Percentiles rank a stretch among this genome's conserved stretches.
Conservation (phyloP, 2,797 vertebrate species). For the Pampus argenteus region DNA sequence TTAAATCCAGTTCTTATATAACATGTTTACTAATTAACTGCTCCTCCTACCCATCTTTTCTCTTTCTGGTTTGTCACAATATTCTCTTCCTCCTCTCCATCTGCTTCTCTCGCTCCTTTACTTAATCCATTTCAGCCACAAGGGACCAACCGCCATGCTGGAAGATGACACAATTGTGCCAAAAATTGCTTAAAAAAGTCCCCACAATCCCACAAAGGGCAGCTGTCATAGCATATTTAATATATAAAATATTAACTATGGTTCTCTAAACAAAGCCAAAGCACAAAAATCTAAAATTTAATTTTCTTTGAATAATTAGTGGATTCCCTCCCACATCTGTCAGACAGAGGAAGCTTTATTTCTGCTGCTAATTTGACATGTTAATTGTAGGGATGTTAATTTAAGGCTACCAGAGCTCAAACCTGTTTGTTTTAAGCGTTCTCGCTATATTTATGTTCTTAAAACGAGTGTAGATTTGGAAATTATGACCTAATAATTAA, state of each 20-base stretch:
- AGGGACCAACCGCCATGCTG: not conserved
- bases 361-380: not conserved
- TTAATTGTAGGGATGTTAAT: no score
- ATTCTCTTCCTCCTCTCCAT: slow-evolving; percentile 5
- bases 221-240: not conserved
- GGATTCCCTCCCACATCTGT: not conserved
- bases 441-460: no score
- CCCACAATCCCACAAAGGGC: not conserved
- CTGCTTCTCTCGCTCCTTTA: slow-evolving; percentile 1
- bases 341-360: no score
- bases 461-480: slow-evolving; percentile 13
- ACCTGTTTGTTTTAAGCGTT: no score
- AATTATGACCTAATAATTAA: slow-evolving; percentile 1
- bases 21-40: not conserved
- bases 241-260: not conserved
- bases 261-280: not conserved
- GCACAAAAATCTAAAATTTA: not conserved
- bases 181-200: slow-evolving; percentile 10
- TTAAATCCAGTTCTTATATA: not conserved
- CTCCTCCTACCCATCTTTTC: not conserved
- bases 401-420: no score
- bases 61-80: not conserved
- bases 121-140: slow-evolving; percentile 22
- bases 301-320: not conserved
- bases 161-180: slow-evolving; percentile 2